Evolutionary conservation across 2,113 vertebrate genomes (phyloP).

Genomic region (Cynocephalus volans): DNA sequence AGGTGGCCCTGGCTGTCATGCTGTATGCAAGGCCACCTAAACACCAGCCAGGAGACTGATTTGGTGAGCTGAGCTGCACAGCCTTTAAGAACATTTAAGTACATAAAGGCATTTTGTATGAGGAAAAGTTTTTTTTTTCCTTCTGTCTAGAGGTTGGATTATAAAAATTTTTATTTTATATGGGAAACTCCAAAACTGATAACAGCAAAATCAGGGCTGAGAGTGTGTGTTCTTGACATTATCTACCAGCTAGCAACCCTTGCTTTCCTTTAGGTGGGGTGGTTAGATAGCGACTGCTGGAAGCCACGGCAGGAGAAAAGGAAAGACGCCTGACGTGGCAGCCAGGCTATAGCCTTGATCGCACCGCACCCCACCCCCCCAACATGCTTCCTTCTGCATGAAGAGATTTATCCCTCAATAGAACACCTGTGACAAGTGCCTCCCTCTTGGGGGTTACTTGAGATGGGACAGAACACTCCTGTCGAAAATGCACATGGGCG

Average conservation of each 20-base stretch:
- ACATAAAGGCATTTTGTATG: neutral
- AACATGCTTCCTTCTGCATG: rapidly evolving
- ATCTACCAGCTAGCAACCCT: neutral
- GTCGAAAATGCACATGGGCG: rapidly evolving
- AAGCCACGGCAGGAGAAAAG: neutral
- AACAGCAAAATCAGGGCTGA: neutral
- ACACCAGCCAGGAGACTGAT: neutral
- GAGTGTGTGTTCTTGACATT: neutral
- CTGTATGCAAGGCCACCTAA: neutral
- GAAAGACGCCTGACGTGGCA: neutral
- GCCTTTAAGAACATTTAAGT: neutral
- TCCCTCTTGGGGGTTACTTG: neutral
- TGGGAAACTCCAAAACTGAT: neutral
- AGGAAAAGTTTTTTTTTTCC: neutral
- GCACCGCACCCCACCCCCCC: neutral
- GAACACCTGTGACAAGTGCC: neutral
- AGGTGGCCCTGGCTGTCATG: neutral
- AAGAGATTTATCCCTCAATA: neutral
- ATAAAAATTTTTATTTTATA: neutral
- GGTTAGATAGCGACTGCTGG: neutral
- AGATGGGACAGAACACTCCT: neutral
- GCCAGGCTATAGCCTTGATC: neutral
- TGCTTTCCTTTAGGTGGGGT: too few species aligned
- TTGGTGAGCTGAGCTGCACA: neutral
- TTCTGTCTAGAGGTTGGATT: neutral